Conservation (phyloP, 2,113 vertebrate species). For the Naja naja region DNA sequence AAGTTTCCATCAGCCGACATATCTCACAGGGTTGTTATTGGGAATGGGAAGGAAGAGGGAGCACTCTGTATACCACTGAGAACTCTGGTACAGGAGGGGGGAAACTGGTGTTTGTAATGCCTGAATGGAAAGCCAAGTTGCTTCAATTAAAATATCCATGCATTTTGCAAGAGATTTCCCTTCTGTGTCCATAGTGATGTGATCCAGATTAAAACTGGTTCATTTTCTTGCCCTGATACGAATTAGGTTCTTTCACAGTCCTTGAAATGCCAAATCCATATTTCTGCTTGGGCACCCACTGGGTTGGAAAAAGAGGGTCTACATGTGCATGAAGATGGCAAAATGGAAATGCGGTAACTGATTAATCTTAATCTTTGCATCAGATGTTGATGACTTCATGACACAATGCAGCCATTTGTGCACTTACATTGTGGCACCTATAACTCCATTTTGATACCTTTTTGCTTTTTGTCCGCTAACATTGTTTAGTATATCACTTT, state of each 20-base stretch:
- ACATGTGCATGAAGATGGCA: neutral
- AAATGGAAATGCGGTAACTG: neutral
- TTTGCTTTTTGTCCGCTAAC: neutral
- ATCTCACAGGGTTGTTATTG: neutral
- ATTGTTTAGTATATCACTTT: neutral
- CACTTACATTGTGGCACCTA: neutral
- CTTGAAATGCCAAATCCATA: neutral
- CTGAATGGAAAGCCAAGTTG: neutral
- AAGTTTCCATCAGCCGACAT: neutral
- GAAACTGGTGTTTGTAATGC: neutral
- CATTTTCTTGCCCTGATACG: neutral
- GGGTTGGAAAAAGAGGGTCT: neutral
- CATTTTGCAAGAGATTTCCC: neutral
- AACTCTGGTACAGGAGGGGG: neutral
- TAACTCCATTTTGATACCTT: neutral
- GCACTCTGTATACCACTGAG: neutral
- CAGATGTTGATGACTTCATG: neutral
- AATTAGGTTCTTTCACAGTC: neutral
- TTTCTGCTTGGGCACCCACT: neutral
- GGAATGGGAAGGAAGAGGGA: neutral
- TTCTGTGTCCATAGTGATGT: neutral
- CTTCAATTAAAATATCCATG: neutral
- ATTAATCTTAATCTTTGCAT: neutral
- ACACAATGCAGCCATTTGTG: neutral
- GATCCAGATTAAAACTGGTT: neutral